These are phyloP conservation scores for Bimastos eiseni DNA, from an alignment of 2,888 invertebrate species.

Conservation along the genomic window DNA sequence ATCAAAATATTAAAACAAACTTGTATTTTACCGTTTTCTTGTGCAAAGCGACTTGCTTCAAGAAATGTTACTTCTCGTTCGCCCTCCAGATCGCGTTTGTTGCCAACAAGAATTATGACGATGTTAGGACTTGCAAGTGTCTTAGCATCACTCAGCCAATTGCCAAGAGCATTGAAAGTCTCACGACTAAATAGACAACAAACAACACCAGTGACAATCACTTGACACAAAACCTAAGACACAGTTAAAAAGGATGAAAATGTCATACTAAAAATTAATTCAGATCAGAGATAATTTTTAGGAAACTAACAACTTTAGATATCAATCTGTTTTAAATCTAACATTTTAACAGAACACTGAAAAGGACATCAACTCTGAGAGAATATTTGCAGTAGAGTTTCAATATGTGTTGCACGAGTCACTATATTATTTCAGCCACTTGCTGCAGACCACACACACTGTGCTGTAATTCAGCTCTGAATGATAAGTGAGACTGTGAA, in stretches of 20 bases:
- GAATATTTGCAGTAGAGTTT: neutral
- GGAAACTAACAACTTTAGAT: neutral
- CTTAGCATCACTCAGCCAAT: conserved; percentile 75
- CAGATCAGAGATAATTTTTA: neutral
- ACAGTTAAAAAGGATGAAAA: neutral
- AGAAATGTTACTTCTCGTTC: conserved; percentile 80
- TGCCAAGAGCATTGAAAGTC: conserved; percentile 66
- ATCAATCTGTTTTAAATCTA: neutral
- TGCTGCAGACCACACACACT: too few relatives aligned
- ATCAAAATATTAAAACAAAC: neutral
- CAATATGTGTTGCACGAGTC: too few relatives aligned
- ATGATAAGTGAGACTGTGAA: too few relatives aligned
- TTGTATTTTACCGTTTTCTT: conserved; percentile 73
- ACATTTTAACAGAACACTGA: conserved; percentile 2
- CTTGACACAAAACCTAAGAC: neutral
- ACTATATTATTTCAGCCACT: too few relatives aligned
- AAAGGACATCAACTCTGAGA: neutral
- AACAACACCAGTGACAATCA: neutral
- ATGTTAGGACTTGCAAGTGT: conserved; percentile 81
- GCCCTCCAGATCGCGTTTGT: conserved; percentile 80
- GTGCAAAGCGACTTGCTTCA: conserved; percentile 81
- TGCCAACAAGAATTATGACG: conserved; percentile 78
- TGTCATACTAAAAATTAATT: neutral
- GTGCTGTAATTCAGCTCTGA: too few relatives aligned
- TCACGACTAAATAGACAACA: conserved; percentile 60